Base-by-base conservation (phyloP, 2,888 invertebrate species). In the Litoditis marina region DNA sequence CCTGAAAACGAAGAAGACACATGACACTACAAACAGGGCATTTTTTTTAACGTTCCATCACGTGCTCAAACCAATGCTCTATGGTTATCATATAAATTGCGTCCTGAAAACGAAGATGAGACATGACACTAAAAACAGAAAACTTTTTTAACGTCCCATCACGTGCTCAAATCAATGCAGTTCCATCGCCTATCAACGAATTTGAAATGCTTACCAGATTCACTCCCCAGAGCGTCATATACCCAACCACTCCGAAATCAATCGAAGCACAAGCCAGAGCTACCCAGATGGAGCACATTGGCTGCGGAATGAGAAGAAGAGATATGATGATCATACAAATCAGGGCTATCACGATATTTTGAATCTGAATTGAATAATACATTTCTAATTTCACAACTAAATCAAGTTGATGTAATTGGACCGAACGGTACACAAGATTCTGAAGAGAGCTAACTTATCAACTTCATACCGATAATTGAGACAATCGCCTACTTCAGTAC, bases 61-160 rank as follows among this genome's bases (percentile, higher is more conserved):
- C 92, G 86, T 94, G 94, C 57, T 94, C 94, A 67, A 94, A 93
- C 83, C 94, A 94, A 93, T 94, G 94, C 74, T 94, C 94, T 60
- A 94, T 87, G 19, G 81, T 81, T 54, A 81, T 81, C 81, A 81
- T 81, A 0, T 93, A 93, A 78, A 94, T 94, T 0, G 82, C 81
- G 59, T 82, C 82, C 57, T 94, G 86, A 22, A 64, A n/a, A n/a
- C n/a, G n/a, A n/a, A n/a, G n/a, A n/a, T n/a, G n/a, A n/a, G n/a
- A n/a, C n/a, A n/a, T n/a, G n/a, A n/a, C n/a, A n/a, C n/a, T n/a
- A n/a, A n/a, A n/a, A n/a, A n/a, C n/a, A n/a, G n/a, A n/a, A n/a
- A n/a, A n/a, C n/a, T n/a, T n/a, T n/a, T n/a, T n/a, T n/a, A 92
- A 83, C 93, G 94, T 82, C 94, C 94, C 0, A 94, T 93, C 7